A percentile compares a stretch with the other conserved stretches of the same genome.
These are phyloP conservation scores for Anabas testudineus DNA, from an alignment of 2,797 vertebrate genomes.

Conservation along the genomic window DNA sequence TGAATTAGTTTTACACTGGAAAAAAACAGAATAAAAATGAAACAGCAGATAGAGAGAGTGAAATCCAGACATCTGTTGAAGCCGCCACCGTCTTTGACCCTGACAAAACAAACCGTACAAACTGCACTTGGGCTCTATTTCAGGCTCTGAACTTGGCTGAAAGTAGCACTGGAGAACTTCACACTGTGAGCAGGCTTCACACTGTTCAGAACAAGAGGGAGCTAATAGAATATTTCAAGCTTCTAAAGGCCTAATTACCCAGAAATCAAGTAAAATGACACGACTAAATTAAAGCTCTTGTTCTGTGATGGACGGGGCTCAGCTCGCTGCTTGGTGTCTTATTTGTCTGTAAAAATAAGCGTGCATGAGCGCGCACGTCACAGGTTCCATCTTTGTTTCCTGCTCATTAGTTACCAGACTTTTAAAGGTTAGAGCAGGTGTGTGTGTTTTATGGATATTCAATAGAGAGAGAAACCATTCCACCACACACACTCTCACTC, in stretches of 20 bases:
- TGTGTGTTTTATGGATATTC: conserved; percentile 53
- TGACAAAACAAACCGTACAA: not conserved
- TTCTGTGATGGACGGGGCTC: not conserved
- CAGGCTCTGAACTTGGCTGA: no score
- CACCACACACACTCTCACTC: conserved; percentile 3
- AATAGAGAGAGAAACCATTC: conserved; percentile 19
- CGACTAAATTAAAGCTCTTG: not conserved
- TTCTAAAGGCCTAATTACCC: not conserved
- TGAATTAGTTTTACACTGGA: not conserved
- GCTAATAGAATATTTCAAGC: not conserved
- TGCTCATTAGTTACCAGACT: conserved; percentile 45
- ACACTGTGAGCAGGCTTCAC: not conserved
- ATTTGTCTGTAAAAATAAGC: no score
- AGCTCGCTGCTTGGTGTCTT: not conserved
- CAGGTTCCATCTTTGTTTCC: conserved; percentile 27
- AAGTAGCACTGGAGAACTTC: not conserved
- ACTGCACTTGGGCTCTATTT: not conserved
- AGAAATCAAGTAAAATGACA: not conserved
- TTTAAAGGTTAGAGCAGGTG: conserved; percentile 57
- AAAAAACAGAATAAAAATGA: not conserved
- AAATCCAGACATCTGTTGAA: not conserved
- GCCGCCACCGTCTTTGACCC: not conserved
- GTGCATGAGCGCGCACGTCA: no score
- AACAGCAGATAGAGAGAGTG: not conserved
- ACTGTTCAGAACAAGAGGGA: not conserved